Conservation (phyloP, 2,888 invertebrate genomes). For the Artemia sinica region DNA sequence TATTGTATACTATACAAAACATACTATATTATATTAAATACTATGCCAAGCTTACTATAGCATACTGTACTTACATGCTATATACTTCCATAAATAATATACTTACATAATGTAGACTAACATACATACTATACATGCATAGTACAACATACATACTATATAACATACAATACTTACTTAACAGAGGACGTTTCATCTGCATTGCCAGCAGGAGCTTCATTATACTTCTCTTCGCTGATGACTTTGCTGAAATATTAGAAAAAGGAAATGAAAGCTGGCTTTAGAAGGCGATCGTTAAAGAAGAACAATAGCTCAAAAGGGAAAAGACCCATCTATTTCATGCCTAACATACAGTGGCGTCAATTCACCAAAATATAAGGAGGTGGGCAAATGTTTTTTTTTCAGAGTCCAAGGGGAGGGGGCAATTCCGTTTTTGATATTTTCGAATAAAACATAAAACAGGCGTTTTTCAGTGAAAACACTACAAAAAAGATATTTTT, state of each 20-base stretch:
- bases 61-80: not conserved
- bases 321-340: not conserved
- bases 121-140: not conserved
- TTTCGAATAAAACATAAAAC: no score
- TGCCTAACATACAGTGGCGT: not conserved
- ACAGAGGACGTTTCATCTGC: slow-evolving; percentile 8
- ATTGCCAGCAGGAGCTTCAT: slow-evolving; percentile 24
- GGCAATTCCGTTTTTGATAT: no score
- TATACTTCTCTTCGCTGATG: slow-evolving; percentile 46
- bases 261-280: not conserved
- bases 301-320: no score
- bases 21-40: no score
- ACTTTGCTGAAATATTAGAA: slow-evolving; percentile 42
- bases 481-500: no score
- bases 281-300: no score
- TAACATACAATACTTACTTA: not conserved
- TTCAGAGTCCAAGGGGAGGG: no score
- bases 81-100: slow-evolving; percentile 7
- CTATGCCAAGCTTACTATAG: not conserved
- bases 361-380: slow-evolving; percentile 22
- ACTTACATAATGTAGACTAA: no score
- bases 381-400: not conserved
- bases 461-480: no score
- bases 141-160: not conserved
- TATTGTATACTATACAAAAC: no score